phyloP scores from a whole-genome alignment of 92 coral and sea anemone genomes.

The Epizoanthus rinbou region DNA sequence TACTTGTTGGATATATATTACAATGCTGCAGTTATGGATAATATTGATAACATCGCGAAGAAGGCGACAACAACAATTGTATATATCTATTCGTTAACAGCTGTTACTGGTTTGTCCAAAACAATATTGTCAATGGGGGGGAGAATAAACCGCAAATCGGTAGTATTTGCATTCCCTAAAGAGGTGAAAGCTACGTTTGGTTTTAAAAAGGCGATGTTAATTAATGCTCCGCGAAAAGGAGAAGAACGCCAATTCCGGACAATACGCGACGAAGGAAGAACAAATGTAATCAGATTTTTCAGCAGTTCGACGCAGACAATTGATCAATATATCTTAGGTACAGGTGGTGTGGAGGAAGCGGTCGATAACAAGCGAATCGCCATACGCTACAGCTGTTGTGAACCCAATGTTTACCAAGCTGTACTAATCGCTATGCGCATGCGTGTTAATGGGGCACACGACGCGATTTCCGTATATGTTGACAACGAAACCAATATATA shows the following conservation, averaged over 20 bases:
- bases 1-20: no score
- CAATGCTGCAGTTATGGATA: no score
- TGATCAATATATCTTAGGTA: constrained; percentile 14
- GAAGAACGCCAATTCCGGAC: constrained; percentile 18
- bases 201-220: constrained; percentile 14
- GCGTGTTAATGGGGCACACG: constrained; percentile 19
- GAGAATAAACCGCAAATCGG: no score
- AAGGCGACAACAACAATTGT: no score
- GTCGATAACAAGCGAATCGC: constrained; percentile 18
- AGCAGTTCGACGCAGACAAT: constrained; percentile 18
- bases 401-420: constrained; percentile 16
- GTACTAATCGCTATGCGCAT: constrained; percentile 17
- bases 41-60: no score
- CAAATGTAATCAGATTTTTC: constrained; percentile 14
- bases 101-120: no score
- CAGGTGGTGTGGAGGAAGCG: constrained; percentile 20
- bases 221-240: constrained; percentile 17
- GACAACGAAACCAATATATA: constrained; percentile 14
- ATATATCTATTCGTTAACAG: no score
- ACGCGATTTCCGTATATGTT: constrained; percentile 16
- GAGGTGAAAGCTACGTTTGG: constrained; percentile 18
- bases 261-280: constrained; percentile 17
- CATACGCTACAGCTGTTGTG: constrained; percentile 18
- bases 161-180: no score
- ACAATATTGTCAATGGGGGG: no score